Percentiles rank a stretch among this genome's conserved stretches.
Conservation (phyloP, 1,140 invertebrate genomes). For the Caenorhabditis brenneri region DNA sequence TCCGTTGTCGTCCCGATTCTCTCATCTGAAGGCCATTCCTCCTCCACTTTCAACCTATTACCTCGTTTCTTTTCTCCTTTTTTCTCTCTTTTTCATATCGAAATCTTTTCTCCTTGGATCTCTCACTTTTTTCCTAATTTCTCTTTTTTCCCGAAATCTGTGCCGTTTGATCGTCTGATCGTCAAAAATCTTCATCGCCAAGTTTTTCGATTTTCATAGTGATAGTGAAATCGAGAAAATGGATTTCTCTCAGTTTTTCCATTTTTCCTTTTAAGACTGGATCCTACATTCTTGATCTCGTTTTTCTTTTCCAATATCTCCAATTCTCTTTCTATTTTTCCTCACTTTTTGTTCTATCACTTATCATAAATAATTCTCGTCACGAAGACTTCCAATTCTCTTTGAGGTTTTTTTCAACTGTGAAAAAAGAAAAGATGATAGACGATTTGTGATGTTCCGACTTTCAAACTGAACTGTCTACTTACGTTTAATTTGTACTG, state of each 20-base stretch:
- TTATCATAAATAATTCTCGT: neutral
- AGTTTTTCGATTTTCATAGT: constrained; percentile 23
- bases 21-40: constrained; percentile 27
- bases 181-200: neutral
- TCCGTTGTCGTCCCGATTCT: constrained; percentile 19
- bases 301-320: neutral
- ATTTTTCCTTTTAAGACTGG: neutral
- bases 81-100: neutral
- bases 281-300: neutral
- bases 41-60: neutral
- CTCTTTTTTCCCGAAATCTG: neutral
- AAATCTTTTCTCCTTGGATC: neutral
- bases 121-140: neutral
- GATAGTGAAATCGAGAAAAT: constrained; percentile 30
- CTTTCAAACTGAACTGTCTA: neutral
- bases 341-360: neutral
- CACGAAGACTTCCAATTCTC: neutral
- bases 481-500: neutral
- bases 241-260: neutral
- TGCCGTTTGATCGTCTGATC: neutral
- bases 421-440: neutral
- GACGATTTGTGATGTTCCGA: neutral
- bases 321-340: neutral
- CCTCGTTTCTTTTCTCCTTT: neutral
- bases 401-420: neutral